Evolutionary conservation across 2,888 invertebrate genomes (phyloP).

Genomic region (Baronia brevicornis): DNA sequence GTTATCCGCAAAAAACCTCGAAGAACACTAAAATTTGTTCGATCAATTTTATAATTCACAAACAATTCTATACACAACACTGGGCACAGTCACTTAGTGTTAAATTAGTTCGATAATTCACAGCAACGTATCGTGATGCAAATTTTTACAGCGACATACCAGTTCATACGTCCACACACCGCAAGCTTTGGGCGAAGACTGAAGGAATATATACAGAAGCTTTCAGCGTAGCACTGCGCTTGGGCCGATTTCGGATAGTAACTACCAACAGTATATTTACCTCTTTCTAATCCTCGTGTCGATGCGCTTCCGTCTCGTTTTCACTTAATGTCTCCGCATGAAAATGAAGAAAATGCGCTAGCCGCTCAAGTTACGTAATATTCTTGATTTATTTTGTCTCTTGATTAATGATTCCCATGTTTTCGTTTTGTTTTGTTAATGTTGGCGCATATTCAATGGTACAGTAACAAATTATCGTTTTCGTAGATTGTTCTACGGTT

Average conservation of each 20-base stretch:
- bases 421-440: conserved; percentile 49
- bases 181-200: conserved; percentile 54
- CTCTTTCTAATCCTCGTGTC: conserved; percentile 22
- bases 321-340: conserved; percentile 37
- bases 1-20: conserved; percentile 36
- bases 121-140: conserved; percentile 35
- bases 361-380: conserved; percentile 46
- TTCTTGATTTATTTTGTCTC: conserved; percentile 55
- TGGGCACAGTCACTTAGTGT: conserved; percentile 43
- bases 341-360: conserved; percentile 57
- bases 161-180: conserved; percentile 31
- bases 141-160: conserved; percentile 25
- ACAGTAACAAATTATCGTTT: conserved; percentile 21
- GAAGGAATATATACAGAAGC: conserved; percentile 50
- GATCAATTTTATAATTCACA: conserved; percentile 25
- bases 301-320: conserved; percentile 27
- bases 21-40: conserved; percentile 18
- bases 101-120: conserved; percentile 30
- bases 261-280: conserved; percentile 31
- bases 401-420: conserved; percentile 58
- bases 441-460: conserved; percentile 48
- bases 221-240: conserved; percentile 59
- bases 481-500: conserved; percentile 8
- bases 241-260: conserved; percentile 33
- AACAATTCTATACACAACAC: conserved; percentile 26